Conservation (phyloP, 2,797 vertebrate genomes). For the Danionella dracula region DNA sequence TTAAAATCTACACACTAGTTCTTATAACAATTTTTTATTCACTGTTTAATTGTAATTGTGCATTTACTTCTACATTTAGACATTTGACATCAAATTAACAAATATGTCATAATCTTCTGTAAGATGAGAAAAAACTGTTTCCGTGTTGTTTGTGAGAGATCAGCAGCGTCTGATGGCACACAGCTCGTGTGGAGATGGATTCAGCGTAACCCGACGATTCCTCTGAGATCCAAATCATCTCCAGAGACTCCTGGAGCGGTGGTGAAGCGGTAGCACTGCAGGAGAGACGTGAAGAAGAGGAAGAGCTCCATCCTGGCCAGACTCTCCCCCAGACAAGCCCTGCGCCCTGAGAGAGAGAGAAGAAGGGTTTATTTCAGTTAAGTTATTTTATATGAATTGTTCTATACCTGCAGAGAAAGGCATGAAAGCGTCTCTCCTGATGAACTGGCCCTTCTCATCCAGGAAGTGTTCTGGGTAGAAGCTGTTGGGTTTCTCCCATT, state of each 20-base stretch:
- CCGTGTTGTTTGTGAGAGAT: too few relatives aligned
- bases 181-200: constrained; percentile 47
- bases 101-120: too few relatives aligned
- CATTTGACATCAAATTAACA: too few relatives aligned
- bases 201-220: constrained; percentile 49
- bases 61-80: too few relatives aligned
- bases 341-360: constrained; percentile 44
- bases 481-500: constrained; percentile 59
- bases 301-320: constrained; percentile 71
- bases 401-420: constrained; percentile 63
- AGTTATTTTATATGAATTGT: not conserved
- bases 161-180: not conserved
- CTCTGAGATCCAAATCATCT: constrained; percentile 61
- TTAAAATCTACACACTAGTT: too few relatives aligned
- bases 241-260: constrained; percentile 55
- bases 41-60: too few relatives aligned
- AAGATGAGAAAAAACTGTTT: too few relatives aligned
- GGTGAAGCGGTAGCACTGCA: constrained; percentile 61
- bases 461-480: constrained; percentile 66
- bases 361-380: not conserved
- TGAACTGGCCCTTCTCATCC: constrained; percentile 54
- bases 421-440: constrained; percentile 60
- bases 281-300: constrained; percentile 66
- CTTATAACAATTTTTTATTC: too few relatives aligned
- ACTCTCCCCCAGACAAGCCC: constrained; percentile 63